Evolutionary conservation across 2,888 invertebrate genomes (phyloP).

Genomic region (Apotomis betuletana): DNA sequence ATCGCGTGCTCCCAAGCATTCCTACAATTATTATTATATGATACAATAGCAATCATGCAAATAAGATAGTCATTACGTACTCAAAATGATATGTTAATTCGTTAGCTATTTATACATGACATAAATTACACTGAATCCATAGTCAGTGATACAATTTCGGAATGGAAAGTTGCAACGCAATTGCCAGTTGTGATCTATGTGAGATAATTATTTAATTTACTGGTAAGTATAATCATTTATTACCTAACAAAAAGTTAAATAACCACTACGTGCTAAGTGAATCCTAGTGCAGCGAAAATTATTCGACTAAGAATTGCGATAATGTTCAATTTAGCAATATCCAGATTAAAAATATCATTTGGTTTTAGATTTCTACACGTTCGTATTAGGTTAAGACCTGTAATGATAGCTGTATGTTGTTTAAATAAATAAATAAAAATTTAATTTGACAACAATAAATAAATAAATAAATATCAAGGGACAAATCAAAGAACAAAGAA

Average conservation of each 20-base stretch:
- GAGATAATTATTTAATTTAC: conserved; percentile 8
- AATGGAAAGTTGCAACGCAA: conserved; percentile 30
- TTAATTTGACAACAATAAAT: too few species aligned
- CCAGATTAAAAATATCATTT: too few species aligned
- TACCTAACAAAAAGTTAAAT: conserved; percentile 34
- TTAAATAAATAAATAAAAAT: too few species aligned
- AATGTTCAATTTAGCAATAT: too few species aligned
- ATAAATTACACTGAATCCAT: conserved; percentile 14
- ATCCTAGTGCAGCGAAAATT: conserved; percentile 14
- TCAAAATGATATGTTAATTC: conserved; percentile 30
- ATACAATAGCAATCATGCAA: conserved; percentile 33
- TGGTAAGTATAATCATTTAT: conserved; percentile 12
- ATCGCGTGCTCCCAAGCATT: conserved; percentile 29
- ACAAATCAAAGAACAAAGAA: too few species aligned
- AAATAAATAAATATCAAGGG: too few species aligned
- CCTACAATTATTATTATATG: conserved; percentile 4
- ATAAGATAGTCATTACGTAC: conserved; percentile 19
- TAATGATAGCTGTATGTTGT: too few species aligned
- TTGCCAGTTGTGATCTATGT: conserved; percentile 16
- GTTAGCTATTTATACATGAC: conserved; percentile 16
- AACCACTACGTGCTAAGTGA: conserved; percentile 38
- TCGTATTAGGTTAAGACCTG: too few species aligned
- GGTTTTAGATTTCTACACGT: too few species aligned
- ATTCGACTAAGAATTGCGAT: too few species aligned
- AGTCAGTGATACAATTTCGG: conserved; percentile 7